Evolutionary conservation across 2,888 invertebrate species (phyloP).

Genomic region (Rhyacophila evoluta): DNA sequence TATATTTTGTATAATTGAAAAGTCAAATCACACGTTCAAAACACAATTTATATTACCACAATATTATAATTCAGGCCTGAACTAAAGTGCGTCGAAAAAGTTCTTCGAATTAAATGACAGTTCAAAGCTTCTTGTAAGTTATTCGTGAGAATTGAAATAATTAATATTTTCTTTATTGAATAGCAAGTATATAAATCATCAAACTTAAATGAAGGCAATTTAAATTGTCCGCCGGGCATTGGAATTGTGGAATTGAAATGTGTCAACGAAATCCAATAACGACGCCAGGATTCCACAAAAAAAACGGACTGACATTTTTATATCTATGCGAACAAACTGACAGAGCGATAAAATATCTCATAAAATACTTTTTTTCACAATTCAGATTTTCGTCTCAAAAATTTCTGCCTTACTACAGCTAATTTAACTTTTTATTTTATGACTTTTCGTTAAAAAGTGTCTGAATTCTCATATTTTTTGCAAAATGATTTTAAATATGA

Average conservation of each 20-base stretch:
- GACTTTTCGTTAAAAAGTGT: neutral
- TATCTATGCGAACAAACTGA: neutral
- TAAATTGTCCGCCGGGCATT: neutral
- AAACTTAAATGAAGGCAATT: neutral
- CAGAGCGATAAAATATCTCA: slow-evolving; percentile 1
- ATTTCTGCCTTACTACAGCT: neutral
- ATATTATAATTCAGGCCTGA: too few relatives aligned
- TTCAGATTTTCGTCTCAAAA: neutral
- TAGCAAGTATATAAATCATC: neutral
- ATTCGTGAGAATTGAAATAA: neutral
- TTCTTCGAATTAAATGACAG: too few relatives aligned
- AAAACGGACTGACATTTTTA: neutral
- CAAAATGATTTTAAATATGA: neutral
- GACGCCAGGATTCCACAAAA: neutral
- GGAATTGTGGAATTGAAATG: neutral
- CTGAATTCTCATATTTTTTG: neutral
- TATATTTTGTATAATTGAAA: too few relatives aligned
- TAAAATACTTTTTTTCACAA: neutral
- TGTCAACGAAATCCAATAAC: neutral
- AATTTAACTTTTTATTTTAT: neutral
- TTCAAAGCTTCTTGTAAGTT: neutral
- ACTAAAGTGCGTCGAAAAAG: too few relatives aligned
- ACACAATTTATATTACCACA: too few relatives aligned
- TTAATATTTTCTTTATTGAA: neutral
- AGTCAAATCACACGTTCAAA: too few relatives aligned